Conservation (phyloP, 2,888 invertebrate genomes). For the Conops quadrifasciatus region DNA sequence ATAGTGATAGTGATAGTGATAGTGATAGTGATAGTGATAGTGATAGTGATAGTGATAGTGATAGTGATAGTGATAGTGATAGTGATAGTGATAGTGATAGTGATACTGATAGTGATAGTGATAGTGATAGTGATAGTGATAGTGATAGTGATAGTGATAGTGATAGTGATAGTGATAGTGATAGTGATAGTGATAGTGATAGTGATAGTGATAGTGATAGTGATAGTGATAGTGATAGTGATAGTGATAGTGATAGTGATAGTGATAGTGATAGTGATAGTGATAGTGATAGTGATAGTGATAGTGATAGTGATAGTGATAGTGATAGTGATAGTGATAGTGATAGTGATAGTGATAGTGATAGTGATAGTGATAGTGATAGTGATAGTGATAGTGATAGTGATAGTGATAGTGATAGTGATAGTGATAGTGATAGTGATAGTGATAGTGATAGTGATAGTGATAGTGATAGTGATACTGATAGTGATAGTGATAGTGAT, state of each 20-base stretch:
- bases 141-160: constrained; percentile 7
- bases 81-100: not conserved
- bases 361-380: not conserved
- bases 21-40: not conserved
- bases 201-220: not conserved
- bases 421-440: not conserved
- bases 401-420: not conserved
- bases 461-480: not conserved
- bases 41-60: not conserved
- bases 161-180: not conserved
- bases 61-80: not conserved
- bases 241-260: not conserved
- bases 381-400: not conserved
- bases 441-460: not conserved
- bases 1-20: not conserved
- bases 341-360: not conserved
- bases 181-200: not conserved
- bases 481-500: not conserved
- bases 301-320: not conserved
- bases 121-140: not conserved
- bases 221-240: not conserved
- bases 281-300: not conserved
- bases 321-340: not conserved
- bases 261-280: not conserved
- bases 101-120: not conserved